Evolutionary conservation across 2,113 vertebrate species (phyloP), one percentile per base, ranked within the genome.

Genomic region (Chrysemys picta): DNA sequence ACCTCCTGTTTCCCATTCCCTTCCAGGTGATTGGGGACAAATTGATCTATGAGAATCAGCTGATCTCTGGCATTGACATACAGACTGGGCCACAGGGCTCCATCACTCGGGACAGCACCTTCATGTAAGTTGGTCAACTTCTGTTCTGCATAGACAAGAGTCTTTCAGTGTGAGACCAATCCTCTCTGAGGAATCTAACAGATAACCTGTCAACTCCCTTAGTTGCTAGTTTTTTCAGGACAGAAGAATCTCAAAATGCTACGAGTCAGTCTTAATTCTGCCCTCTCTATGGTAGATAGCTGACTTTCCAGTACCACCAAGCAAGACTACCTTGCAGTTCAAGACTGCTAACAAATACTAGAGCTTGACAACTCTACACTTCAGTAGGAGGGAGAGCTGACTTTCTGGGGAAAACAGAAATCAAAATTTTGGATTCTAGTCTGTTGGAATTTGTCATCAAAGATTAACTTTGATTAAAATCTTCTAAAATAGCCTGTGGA

Each of bases 41-140:
- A 82, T 57, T 98, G 75, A 31, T 98, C 85, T 98, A 98, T 1
- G 98, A 98, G 91, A 98, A 97, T 85, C 97, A 97, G 35, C 88
- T 98, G 27, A 94, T 95, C 80, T 96, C 98, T 13, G 90, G 80
- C 91, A 82, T 96, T 0, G 95, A 97, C 0, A 56, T 98, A 16
- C 90, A 76, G 27, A 19, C 14, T 52, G 97, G 76, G 16, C 96
- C 83, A 1, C 97, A 50, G 0, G 97, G 97, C 3, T 98, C 97
- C 19, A 27, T 98, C 95, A 98, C 97, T 0, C 89, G 97, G 29
- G 98, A 98, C 35, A 95, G 97, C 2, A 21, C 87, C 88, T 98
- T 98, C 93, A 91, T 97, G 98, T 98, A 65, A 97, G 96, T 81
- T n/a, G 6, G n/a, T 16, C 8, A 12, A 31, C 13, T 69, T 69